These are phyloP conservation scores for Butastur rufipennis DNA, from an alignment of 2,113 vertebrate species.

Conservation along the genomic window DNA sequence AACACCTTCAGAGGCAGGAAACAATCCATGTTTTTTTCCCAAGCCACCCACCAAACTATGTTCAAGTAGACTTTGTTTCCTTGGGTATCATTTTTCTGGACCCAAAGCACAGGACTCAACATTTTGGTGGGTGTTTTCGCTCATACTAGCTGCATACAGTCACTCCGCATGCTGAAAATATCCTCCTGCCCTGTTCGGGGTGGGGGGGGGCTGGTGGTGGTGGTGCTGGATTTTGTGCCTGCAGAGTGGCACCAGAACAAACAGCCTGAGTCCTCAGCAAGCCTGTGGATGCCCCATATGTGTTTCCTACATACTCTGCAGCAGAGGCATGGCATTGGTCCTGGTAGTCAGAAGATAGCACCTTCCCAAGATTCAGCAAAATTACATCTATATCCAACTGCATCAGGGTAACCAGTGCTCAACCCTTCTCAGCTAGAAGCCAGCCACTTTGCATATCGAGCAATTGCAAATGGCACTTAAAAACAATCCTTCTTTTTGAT, in stretches of 20 bases:
- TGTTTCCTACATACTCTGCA: neutral
- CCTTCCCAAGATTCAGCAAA: neutral
- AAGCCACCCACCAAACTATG: neutral
- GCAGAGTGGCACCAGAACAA: neutral
- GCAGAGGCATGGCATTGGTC: accelerated
- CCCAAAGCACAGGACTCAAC: neutral
- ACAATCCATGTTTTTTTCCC: neutral
- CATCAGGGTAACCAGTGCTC: neutral
- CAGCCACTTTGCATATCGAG: neutral
- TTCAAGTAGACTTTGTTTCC: neutral
- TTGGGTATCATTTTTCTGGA: neutral
- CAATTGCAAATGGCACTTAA: accelerated
- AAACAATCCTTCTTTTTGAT: neutral
- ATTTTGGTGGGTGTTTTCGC: neutral
- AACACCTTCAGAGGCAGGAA: slow-evolving; percentile 4
- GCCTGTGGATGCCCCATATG: neutral
- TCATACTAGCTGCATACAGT: neutral
- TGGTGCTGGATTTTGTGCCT: neutral
- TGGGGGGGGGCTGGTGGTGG: too few species aligned
- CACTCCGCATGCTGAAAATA: neutral
- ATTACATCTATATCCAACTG: neutral
- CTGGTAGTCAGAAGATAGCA: neutral
- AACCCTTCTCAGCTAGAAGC: neutral
- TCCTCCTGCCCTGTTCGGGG: neutral
- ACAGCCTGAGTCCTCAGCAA: neutral